Evolutionary conservation across 2,113 vertebrate genomes (phyloP), one percentile per base, ranked within the genome.

Genomic region (Rana temporaria): DNA sequence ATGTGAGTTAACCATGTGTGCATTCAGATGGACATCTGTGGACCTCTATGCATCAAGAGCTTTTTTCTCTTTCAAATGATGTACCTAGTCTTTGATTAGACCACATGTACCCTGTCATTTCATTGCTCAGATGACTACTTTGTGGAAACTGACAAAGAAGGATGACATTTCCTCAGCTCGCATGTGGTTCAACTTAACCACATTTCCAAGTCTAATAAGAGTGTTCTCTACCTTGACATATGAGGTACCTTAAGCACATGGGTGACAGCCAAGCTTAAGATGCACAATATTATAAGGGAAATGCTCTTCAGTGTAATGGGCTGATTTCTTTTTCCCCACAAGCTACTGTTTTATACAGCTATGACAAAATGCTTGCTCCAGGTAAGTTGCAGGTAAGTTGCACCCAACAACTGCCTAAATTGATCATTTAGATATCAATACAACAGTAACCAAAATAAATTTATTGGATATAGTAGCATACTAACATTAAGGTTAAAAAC

Each of bases 201-300:
- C 19, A 60, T 74, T n/a, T 74, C 19, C 55, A 74, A 60, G 71
- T 74, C 30, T 74, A 60, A 74, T 74, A 19, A 74, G 30, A n/a
- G 34, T 74, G 18, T 74, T 38, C 70, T 57, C 24, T 2, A 34
- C 15, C 53, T 57, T 53, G 22, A 26, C 20, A 71, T 15, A 52
- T 52, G 20, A 63, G n/a, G 20, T 38, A 52, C n/a, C 8, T 69
- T 20, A 52, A 42, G 67, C 34, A 20, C 67, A 69, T 18, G 38
- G 67, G 4, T 55, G 42, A 9, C 20, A 71, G 48, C 48, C 68
- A 71, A 71, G 48, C 42, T 71, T 16, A 71, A 71, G 48, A 70
- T 22, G 24, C 22, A 53, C 5, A 55, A 2, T 19, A 24, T 55
- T 5, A 11, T 48, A 12, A 38, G 34, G 34, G 34, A 63, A 63